These are phyloP conservation scores for Dermatemys mawii DNA, from an alignment of 2,113 vertebrate species.

Conservation along the genomic window DNA sequence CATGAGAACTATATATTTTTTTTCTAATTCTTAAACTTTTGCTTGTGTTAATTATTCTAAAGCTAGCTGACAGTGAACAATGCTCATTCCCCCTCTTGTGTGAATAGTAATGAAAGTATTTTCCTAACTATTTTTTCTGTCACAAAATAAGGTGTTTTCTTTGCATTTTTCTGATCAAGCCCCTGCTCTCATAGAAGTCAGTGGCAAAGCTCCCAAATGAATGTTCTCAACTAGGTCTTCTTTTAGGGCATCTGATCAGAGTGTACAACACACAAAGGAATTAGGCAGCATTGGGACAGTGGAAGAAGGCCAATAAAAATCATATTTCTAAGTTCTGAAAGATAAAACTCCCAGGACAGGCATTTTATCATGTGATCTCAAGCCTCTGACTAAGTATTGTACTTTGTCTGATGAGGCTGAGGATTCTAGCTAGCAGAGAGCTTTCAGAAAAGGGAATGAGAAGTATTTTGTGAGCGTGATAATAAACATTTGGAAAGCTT, in stretches of 20 bases:
- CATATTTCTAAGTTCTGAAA: not conserved
- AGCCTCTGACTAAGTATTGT: not conserved
- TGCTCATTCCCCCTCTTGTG: not conserved
- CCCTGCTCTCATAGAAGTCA: not conserved
- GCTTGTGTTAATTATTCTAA: constrained; percentile 63
- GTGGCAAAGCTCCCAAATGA: not conserved
- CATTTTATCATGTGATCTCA: not conserved
- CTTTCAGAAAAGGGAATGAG: not conserved
- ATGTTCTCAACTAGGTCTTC: not conserved
- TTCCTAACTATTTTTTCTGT: constrained; percentile 31
- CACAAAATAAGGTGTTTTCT: constrained; percentile 2
- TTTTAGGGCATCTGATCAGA: not conserved
- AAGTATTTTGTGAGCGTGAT: not conserved
- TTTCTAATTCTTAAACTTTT: constrained; percentile 40
- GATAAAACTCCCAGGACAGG: not conserved
- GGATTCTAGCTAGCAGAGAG: not conserved
- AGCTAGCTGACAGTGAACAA: constrained; percentile 31
- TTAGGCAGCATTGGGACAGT: not conserved
- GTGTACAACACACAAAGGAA: not conserved
- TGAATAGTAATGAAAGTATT: constrained; percentile 43
- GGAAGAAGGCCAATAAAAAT: not conserved
- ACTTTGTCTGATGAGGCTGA: not conserved
- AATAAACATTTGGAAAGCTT: not conserved
- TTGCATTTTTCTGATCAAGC: not conserved
- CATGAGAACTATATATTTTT: constrained; percentile 33